Percentiles rank a stretch among this genome's conserved stretches.
phyloP scores from a whole-genome alignment of 2,113 vertebrate species.

The Promerops cafer region DNA sequence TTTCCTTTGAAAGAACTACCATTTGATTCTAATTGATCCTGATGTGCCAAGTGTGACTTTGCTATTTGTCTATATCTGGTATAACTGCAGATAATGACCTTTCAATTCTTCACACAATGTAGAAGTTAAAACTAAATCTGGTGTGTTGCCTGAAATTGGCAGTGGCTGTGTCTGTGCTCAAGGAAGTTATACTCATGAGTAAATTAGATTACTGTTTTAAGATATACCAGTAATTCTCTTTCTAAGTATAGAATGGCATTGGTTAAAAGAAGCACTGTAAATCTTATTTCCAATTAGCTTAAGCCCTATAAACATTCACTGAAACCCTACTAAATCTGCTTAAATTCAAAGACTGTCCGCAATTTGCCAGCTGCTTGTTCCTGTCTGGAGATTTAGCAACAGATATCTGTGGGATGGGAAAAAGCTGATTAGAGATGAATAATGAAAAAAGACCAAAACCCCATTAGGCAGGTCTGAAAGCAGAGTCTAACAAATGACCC shows the following conservation, averaged over 20 bases:
- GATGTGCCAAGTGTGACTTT: background rate
- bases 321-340: constrained; percentile 47
- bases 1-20: background rate
- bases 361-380: constrained; percentile 20
- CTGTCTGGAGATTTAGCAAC: constrained; percentile 44
- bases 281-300: constrained; percentile 61
- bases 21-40: background rate
- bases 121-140: background rate
- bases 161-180: background rate
- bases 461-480: constrained; percentile 15
- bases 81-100: background rate
- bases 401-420: constrained; percentile 42
- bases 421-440: constrained; percentile 42
- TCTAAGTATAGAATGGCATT: background rate
- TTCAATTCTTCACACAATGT: background rate
- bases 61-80: background rate
- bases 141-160: background rate
- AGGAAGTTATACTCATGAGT: background rate
- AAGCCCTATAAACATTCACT: constrained; percentile 29
- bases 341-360: constrained; percentile 4
- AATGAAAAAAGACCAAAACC: constrained; percentile 13
- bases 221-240: background rate
- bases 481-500: background rate
- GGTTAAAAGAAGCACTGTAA: constrained; percentile 39
- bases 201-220: constrained; percentile 44